Evolutionary conservation across 1,140 invertebrate genomes (phyloP).

Genomic region (Penaeus chinensis): DNA sequence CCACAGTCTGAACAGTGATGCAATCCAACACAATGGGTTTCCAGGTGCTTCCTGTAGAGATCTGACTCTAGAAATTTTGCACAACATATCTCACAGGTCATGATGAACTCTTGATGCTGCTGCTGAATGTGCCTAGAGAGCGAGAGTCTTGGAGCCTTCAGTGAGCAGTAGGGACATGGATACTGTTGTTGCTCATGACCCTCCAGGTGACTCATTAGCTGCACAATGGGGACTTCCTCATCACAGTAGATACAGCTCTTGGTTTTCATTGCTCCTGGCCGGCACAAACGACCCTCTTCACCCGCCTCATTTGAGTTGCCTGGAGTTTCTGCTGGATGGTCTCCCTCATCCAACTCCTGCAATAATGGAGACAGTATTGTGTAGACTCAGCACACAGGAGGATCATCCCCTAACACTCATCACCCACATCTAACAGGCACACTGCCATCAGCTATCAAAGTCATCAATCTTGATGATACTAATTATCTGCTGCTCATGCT

Average conservation of each 20-base stretch:
- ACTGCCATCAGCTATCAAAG: no score
- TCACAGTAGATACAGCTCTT: constrained; percentile 38
- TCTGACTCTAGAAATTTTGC: constrained; percentile 38
- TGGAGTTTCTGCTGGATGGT: constrained; percentile 34
- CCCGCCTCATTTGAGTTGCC: constrained; percentile 17
- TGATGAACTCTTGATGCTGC: constrained; percentile 29
- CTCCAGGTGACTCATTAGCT: constrained; percentile 45
- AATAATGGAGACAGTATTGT: constrained; percentile 55
- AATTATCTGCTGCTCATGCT: constrained; percentile 42
- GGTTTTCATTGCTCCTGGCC: constrained; percentile 43
- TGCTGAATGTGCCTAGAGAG: constrained; percentile 45
- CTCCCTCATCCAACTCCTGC: constrained; percentile 46
- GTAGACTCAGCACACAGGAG: constrained; percentile 33
- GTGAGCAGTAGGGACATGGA: constrained; percentile 48
- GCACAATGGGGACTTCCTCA: constrained; percentile 46
- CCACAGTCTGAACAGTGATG: constrained; percentile 27
- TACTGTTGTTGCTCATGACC: constrained; percentile 46
- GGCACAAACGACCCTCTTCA: constrained; percentile 40
- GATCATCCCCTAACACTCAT: neutral
- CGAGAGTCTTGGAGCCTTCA: constrained; percentile 23
- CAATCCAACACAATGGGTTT: constrained; percentile 31
- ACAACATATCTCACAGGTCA: constrained; percentile 38
- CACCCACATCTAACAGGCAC: neutral
- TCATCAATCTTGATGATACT: constrained; percentile 42
- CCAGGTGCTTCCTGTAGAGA: constrained; percentile 27